phyloP scores from a whole-genome alignment of 2,888 invertebrate species.

The Coenonympha arcania region DNA sequence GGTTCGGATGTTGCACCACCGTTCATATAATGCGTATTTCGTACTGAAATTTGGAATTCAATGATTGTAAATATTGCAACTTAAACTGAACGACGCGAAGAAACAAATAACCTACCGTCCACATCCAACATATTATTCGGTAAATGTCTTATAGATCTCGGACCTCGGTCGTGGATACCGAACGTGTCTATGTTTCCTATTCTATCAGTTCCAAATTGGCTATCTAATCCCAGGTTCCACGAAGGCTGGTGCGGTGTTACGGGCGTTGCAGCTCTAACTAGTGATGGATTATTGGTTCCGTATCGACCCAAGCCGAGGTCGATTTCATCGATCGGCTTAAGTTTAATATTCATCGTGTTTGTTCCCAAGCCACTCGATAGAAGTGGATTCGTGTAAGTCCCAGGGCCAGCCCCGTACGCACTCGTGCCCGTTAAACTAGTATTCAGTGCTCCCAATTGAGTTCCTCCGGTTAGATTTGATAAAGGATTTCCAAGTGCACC shows the following conservation, averaged over 20 bases:
- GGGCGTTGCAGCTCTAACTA: conserved; percentile 76
- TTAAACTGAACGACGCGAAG: not conserved
- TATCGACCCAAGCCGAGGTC: conserved; percentile 78
- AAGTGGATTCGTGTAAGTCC: conserved; percentile 79
- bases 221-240: conserved; percentile 76
- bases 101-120: conserved; percentile 51
- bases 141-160: conserved; percentile 71
- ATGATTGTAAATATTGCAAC: conserved; percentile 15
- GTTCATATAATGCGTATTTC: conserved; percentile 73
- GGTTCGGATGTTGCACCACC: conserved; percentile 77
- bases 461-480: conserved; percentile 56
- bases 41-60: conserved; percentile 47
- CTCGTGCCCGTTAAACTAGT: conserved; percentile 57
- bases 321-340: conserved; percentile 82
- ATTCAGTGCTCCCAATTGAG: conserved; percentile 59
- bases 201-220: conserved; percentile 75
- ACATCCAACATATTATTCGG: conserved; percentile 65
- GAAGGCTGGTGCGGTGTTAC: conserved; percentile 77
- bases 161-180: conserved; percentile 76
- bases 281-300: conserved; percentile 56
- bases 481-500: conserved; percentile 62
- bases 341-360: conserved; percentile 76
- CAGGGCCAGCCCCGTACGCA: conserved; percentile 55
- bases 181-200: conserved; percentile 71
- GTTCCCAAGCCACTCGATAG: conserved; percentile 74